These are phyloP conservation scores for Tachina lurida DNA, from an alignment of 2,888 invertebrate genomes.

Conservation along the genomic window DNA sequence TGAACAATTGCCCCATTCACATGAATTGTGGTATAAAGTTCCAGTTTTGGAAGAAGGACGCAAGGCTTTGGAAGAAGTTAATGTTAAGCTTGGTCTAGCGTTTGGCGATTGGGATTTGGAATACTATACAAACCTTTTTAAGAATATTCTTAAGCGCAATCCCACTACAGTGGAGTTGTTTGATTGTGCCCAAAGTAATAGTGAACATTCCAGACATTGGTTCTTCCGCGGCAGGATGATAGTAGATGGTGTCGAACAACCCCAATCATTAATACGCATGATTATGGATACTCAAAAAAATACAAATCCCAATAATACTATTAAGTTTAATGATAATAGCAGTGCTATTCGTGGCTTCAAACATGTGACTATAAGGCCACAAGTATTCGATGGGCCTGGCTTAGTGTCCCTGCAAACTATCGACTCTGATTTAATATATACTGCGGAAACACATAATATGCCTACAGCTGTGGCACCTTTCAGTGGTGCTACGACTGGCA, in stretches of 20 bases:
- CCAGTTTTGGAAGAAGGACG: conserved; percentile 91
- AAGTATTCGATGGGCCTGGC: conserved; percentile 85
- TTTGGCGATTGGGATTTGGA: conserved; percentile 97
- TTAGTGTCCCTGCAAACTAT: conserved; percentile 85
- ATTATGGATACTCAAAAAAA: conserved; percentile 94
- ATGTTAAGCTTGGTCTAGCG: conserved; percentile 91
- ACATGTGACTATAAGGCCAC: conserved; percentile 88
- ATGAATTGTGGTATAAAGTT: conserved; percentile 92
- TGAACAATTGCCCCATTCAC: conserved; percentile 86
- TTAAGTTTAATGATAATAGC: conserved; percentile 98
- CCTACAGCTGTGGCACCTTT: conserved; percentile 98
- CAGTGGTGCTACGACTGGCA: conserved; percentile 98
- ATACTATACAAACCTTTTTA: conserved; percentile 94
- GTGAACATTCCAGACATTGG: conserved; percentile 99
- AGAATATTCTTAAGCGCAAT: conserved; percentile 91
- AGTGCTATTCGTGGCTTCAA: conserved; percentile 94
- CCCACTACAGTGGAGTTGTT: conserved; percentile 99
- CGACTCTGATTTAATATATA: conserved; percentile 95
- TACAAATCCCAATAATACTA: conserved; percentile 96
- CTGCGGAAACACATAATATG: conserved; percentile 99
- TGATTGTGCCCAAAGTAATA: conserved; percentile 98
- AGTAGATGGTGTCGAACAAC: conserved; percentile 89
- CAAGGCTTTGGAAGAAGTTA: conserved; percentile 91
- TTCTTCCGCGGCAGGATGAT: conserved; percentile 97
- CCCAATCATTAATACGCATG: conserved; percentile 95